Conservation (phyloP, 2,113 vertebrate genomes). For the Drymodes brunneopygia region DNA sequence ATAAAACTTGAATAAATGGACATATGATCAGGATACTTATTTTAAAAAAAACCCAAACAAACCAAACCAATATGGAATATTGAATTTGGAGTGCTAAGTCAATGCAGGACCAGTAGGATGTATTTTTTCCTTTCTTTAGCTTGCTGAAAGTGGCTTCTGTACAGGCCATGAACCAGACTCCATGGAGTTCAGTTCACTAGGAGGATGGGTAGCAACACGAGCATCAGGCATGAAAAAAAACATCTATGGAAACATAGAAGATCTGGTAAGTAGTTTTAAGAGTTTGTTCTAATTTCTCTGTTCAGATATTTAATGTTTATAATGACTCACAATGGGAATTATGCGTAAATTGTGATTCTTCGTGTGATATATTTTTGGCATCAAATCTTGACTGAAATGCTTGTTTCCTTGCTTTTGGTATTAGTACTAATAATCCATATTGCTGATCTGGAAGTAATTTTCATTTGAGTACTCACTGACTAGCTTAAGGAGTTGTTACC, state of each 20-base stretch:
- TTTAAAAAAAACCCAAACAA: background rate
- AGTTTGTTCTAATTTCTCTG: background rate
- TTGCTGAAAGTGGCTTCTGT: constrained; percentile 94
- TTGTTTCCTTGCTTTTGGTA: background rate
- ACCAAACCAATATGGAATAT: background rate
- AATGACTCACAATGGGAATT: background rate
- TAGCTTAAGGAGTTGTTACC: background rate
- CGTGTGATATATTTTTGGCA: background rate
- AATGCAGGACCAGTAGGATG: background rate
- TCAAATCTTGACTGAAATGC: background rate
- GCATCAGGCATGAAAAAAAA: constrained; percentile 99
- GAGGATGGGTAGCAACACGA: constrained; percentile 96
- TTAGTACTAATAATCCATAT: background rate
- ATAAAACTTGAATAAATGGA: background rate
- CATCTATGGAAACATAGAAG: constrained; percentile 98
- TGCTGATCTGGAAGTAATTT: background rate
- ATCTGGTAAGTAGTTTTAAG: constrained; percentile 80
- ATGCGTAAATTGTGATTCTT: background rate
- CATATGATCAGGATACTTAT: background rate
- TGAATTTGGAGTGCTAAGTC: background rate
- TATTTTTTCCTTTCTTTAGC: constrained; percentile 72
- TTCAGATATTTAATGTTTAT: background rate
- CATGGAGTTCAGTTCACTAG: constrained; percentile 96
- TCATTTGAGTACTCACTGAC: background rate
- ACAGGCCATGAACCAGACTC: constrained; percentile 98